phyloP scores from a whole-genome alignment of 2,888 invertebrate species.

The Eutolmus rufibarbis region DNA sequence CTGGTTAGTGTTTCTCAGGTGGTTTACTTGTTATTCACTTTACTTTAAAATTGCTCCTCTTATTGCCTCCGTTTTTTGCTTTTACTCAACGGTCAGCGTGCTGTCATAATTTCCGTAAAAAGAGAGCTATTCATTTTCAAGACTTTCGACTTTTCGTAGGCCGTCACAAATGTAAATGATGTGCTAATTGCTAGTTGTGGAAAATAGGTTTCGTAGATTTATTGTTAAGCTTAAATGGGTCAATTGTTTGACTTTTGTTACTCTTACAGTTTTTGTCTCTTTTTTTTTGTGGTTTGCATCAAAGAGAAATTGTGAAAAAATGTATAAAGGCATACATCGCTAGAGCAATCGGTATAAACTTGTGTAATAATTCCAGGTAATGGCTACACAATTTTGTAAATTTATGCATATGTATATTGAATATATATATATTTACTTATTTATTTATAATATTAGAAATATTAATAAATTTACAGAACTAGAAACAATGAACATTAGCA shows the following conservation, averaged over 20 bases:
- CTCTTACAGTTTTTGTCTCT: background rate
- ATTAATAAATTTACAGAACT: too few relatives aligned
- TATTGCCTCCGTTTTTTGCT: background rate
- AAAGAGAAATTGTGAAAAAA: background rate
- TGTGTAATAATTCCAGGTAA: background rate
- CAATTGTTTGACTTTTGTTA: background rate
- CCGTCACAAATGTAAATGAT: background rate
- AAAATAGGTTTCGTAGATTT: background rate
- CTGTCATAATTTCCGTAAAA: background rate
- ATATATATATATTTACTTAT: too few relatives aligned
- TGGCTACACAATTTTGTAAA: background rate
- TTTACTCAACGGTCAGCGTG: background rate
- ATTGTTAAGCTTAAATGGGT: background rate
- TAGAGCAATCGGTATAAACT: background rate
- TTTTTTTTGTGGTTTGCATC: background rate
- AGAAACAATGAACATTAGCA: too few relatives aligned
- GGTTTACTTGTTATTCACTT: background rate
- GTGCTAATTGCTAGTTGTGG: background rate
- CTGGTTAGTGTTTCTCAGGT: background rate
- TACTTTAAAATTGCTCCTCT: background rate
- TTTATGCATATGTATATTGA: too few relatives aligned
- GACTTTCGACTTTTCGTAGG: background rate
- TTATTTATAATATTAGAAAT: too few relatives aligned
- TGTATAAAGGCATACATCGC: background rate
- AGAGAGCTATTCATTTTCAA: background rate